phyloP scores from a whole-genome alignment of 2,888 invertebrate species.

The Pachycephus smyrnensis region DNA sequence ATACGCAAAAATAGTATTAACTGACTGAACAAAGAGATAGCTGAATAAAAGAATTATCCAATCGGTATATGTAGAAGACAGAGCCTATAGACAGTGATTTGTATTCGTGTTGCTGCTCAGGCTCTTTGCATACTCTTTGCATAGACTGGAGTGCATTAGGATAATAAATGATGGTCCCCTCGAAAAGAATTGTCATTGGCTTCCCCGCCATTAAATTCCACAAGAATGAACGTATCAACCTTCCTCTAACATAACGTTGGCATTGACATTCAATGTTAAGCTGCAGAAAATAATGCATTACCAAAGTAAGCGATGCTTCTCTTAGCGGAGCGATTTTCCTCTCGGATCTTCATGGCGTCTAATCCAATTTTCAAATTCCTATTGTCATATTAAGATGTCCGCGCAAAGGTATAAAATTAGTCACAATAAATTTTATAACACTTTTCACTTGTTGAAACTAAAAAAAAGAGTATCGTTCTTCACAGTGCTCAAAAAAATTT shows the following conservation, averaged over 20 bases:
- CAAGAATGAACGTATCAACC: not conserved
- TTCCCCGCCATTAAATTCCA: not conserved
- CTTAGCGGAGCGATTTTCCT: conserved; percentile 55
- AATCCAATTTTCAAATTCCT: not conserved
- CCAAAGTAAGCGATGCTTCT: conserved; percentile 58
- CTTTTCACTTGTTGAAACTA: not conserved
- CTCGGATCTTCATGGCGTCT: conserved; percentile 54
- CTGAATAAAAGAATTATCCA: not conserved
- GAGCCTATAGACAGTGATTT: not conserved
- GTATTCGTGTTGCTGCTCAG: not conserved
- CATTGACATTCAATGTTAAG: not conserved
- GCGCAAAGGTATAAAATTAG: not conserved
- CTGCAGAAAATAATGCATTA: conserved; percentile 35
- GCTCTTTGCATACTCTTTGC: conserved; percentile 5
- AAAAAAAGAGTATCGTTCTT: not conserved
- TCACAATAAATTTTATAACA: not conserved
- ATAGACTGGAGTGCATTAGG: conserved; percentile 3
- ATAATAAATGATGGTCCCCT: not conserved
- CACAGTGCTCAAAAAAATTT: not conserved
- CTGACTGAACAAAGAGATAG: not conserved
- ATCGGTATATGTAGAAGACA: not conserved
- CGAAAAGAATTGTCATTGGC: not conserved
- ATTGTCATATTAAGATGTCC: not conserved
- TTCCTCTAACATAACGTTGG: not conserved
- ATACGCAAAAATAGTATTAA: not conserved